Evolutionary conservation across 2,113 vertebrate genomes (phyloP), one percentile per base, ranked within the genome.

Genomic region (Strix aluco): DNA sequence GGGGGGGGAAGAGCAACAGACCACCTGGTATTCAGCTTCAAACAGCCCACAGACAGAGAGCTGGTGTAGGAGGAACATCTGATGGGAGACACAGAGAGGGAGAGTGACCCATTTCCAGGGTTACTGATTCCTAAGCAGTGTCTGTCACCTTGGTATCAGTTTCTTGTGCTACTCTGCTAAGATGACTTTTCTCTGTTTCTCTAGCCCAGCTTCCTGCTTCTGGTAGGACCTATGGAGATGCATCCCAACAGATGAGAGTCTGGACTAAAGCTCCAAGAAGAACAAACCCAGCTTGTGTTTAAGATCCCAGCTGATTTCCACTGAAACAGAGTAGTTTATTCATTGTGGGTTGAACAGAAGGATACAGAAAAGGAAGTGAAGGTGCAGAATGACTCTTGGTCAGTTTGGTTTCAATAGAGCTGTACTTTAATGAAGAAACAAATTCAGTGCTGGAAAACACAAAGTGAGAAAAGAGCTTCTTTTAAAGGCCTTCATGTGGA

Each of bases 141-240:
- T 10, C 40, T 70, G 27, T 44, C 27, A 11, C n/a, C 51, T 40
- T 11, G 38, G 30, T 17, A 30, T 20, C 29, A 38, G 47, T 3
- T 83, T 22, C 40, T 36, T 25, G 9, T 46, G 69, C 72, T 32
- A 0, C 19, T 71, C 62, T 51, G 12, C 0, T 0, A 85, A 65
- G 51, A n/a, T 34, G 22, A 15, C 17, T 59, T 32, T 59, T 61
- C 19, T 77, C 32, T 84, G 14, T 77, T 65, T n/a, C n/a, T 51
- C 32, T 46, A 58, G 18, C 13, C 22, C 49, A 40, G 14, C 10
- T 73, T 66, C 27, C 40, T 71, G 17, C 23, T 74, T 38, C n/a
- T 74, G 32, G n/a, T 44, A 74, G 40, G 23, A 46, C 46, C 46
- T 66, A 14, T 9, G 2, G 40, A 88, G 34, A 23, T 0, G 1